phyloP scores from a whole-genome alignment of 2,888 invertebrate genomes.

The Leucoma salicis region DNA sequence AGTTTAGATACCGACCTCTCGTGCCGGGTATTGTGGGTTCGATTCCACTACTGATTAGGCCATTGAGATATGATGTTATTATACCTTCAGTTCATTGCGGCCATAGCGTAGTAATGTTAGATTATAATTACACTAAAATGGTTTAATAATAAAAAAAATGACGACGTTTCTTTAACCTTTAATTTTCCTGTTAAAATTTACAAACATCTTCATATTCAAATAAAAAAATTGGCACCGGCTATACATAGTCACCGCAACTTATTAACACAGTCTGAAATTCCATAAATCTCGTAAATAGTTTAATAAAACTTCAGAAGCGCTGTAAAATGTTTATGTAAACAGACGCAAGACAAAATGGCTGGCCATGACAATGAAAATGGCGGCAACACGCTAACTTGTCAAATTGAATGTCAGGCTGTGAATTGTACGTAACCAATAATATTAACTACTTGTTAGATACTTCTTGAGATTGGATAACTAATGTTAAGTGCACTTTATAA shows the following conservation, averaged over 20 bases:
- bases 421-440: slow-evolving; percentile 19
- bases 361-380: slow-evolving; percentile 57
- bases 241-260: slow-evolving; percentile 5
- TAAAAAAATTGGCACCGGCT: neutral
- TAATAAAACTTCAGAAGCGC: slow-evolving; percentile 12
- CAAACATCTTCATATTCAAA: neutral
- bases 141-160: no score
- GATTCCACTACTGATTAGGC: no score
- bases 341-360: slow-evolving; percentile 15
- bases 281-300: slow-evolving; percentile 15
- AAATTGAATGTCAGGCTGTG: slow-evolving; percentile 37
- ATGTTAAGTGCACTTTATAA: no score
- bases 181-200: no score
- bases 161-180: no score
- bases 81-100: no score
- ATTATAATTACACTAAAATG: no score
- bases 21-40: no score
- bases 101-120: no score
- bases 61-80: no score
- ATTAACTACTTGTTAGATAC: slow-evolving; percentile 7
- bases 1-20: no score
- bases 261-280: slow-evolving; percentile 28
- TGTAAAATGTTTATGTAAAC: slow-evolving; percentile 24
- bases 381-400: slow-evolving; percentile 36
- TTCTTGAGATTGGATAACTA: neutral